phyloP scores from a whole-genome alignment of 2,888 invertebrate species.

The Chrysolina americana region DNA sequence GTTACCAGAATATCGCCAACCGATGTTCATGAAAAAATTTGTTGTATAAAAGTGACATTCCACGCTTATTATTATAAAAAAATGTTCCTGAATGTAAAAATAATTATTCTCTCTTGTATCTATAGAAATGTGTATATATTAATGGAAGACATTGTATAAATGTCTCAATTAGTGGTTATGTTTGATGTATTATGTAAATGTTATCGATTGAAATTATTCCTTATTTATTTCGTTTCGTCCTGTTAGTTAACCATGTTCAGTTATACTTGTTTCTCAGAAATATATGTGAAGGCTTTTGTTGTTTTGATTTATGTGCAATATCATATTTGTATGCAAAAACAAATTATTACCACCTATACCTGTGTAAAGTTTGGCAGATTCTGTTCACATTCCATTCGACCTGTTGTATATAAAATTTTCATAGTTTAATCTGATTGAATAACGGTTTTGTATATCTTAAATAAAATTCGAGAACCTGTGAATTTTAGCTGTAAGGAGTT shows the following conservation, averaged over 20 bases:
- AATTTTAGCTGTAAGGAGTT: slow-evolving; percentile 49
- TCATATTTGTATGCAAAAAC: slow-evolving; percentile 45
- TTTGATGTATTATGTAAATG: slow-evolving; percentile 58
- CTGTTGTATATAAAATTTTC: slow-evolving; percentile 48
- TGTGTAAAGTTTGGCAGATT: background rate
- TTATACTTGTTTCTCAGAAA: slow-evolving; percentile 21
- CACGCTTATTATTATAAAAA: slow-evolving; percentile 64
- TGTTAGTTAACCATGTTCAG: slow-evolving; percentile 21
- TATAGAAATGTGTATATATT: slow-evolving; percentile 57
- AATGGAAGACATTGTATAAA: slow-evolving; percentile 54
- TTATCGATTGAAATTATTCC: slow-evolving; percentile 49
- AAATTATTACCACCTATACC: slow-evolving; percentile 37
- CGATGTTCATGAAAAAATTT: slow-evolving; percentile 31
- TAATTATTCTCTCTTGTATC: slow-evolving; percentile 56
- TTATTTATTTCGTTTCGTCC: slow-evolving; percentile 40
- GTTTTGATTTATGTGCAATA: slow-evolving; percentile 40
- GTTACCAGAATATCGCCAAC: slow-evolving; percentile 35
- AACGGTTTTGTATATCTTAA: slow-evolving; percentile 43
- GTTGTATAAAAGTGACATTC: slow-evolving; percentile 59
- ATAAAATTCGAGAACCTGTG: slow-evolving; percentile 27
- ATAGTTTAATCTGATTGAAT: slow-evolving; percentile 44
- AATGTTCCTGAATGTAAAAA: slow-evolving; percentile 66
- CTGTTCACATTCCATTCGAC: slow-evolving; percentile 29
- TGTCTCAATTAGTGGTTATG: slow-evolving; percentile 56
- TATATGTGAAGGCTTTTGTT: slow-evolving; percentile 5